phyloP scores from a whole-genome alignment of 1,140 invertebrate species.

The Aphaenogaster rudis region DNA sequence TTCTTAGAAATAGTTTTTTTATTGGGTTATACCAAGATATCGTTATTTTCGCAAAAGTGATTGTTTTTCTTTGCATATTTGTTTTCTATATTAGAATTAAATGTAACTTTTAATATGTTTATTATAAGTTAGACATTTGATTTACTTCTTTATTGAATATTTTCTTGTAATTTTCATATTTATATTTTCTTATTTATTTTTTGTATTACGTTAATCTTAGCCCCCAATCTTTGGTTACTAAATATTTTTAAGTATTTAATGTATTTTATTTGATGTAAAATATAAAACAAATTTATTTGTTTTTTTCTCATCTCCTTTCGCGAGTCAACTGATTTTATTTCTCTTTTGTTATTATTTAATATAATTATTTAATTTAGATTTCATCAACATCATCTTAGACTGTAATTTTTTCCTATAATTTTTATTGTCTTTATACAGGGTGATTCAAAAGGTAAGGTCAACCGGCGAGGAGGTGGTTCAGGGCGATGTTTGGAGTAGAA shows the following conservation, averaged over 20 bases:
- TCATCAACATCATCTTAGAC: neutral
- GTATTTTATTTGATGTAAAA: neutral
- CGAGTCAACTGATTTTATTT: neutral
- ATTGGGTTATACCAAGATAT: neutral
- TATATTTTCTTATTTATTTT: neutral
- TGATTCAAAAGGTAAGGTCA: no score
- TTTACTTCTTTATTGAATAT: neutral
- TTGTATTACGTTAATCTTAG: no score
- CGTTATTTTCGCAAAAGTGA: neutral
- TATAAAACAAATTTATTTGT: neutral
- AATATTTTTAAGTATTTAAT: neutral
- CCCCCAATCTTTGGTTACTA: neutral
- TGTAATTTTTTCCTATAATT: neutral
- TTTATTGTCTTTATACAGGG: neutral
- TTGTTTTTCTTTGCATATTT: neutral
- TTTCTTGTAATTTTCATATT: neutral
- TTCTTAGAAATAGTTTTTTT: neutral
- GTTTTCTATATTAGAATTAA: neutral
- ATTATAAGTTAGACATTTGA: neutral
- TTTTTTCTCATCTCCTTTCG: neutral
- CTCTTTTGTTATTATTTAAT: constrained; percentile 13
- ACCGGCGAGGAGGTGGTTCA: no score
- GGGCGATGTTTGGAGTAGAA: no score
- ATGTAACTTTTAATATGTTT: neutral
- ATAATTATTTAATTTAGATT: neutral